Conservation (phyloP, 2,113 vertebrate genomes). For the Phrynocephalus versicolor region DNA sequence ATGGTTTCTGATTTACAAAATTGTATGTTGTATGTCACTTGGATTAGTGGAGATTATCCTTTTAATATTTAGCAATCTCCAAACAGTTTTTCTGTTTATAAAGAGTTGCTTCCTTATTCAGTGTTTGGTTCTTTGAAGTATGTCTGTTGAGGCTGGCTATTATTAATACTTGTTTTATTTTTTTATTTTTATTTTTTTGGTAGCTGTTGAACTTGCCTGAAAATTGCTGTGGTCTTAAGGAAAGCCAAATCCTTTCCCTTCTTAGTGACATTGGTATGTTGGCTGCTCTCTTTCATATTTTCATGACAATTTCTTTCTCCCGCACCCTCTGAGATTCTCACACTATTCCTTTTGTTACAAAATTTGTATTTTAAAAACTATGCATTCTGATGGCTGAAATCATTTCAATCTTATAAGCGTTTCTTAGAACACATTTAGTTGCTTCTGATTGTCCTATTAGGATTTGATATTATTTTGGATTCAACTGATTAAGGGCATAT, state of each 20-base stretch:
- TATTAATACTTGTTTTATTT: background rate
- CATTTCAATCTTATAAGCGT: background rate
- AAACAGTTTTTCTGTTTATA: background rate
- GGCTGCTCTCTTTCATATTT: background rate
- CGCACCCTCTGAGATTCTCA: background rate
- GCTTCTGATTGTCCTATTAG: background rate
- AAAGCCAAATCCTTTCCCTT: conserved; percentile 92
- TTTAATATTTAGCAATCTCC: background rate
- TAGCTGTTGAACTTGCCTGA: conserved; percentile 95
- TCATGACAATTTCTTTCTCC: background rate
- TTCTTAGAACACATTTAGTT: too few relatives aligned
- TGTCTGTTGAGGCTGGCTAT: too few relatives aligned
- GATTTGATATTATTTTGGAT: background rate
- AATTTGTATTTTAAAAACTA: background rate
- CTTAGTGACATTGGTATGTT: conserved; percentile 92
- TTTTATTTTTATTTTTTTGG: conserved; percentile 37
- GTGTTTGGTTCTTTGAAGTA: background rate
- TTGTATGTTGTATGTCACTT: background rate
- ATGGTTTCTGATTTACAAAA: background rate
- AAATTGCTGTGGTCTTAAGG: conserved; percentile 97
- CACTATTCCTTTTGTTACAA: background rate
- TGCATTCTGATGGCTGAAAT: background rate
- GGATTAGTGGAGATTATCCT: background rate
- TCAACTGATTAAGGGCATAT: background rate
- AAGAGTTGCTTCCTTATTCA: background rate